phyloP scores from a whole-genome alignment of 2,797 vertebrate genomes.

The Sylvia borin region DNA sequence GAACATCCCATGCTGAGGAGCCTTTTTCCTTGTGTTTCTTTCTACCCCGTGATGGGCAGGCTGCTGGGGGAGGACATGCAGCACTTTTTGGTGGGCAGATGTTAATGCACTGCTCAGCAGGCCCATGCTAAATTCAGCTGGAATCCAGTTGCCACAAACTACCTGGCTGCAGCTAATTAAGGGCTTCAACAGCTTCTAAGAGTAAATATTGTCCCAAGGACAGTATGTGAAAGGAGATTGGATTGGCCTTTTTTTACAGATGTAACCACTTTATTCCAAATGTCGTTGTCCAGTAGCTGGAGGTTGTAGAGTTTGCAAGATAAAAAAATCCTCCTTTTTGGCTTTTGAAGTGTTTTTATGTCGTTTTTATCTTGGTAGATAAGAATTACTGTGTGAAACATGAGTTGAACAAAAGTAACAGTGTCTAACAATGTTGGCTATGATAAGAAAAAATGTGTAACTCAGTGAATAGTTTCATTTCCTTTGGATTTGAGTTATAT shows the following conservation, averaged over 20 bases:
- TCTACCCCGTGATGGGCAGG: neutral
- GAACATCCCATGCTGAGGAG: neutral
- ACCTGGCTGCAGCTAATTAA: neutral
- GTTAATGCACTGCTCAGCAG: neutral
- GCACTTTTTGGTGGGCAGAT: neutral
- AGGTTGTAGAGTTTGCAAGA: neutral
- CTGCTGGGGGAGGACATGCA: neutral
- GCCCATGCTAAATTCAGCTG: neutral
- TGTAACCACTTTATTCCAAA: neutral
- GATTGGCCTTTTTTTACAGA: neutral
- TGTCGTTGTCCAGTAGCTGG: neutral
- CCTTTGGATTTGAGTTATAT: neutral
- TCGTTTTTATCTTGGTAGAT: neutral
- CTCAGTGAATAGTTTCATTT: neutral
- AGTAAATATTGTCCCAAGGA: neutral
- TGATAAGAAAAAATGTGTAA: neutral
- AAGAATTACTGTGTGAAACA: neutral
- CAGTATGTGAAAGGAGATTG: neutral
- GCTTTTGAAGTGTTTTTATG: neutral
- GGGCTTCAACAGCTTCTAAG: neutral
- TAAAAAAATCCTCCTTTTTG: neutral
- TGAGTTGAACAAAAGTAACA: neutral
- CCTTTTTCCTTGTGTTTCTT: neutral
- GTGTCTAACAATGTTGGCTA: neutral
- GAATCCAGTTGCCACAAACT: neutral